Base-by-base conservation (phyloP, 2,888 invertebrate genomes). In the Gryllus longicercus region DNA sequence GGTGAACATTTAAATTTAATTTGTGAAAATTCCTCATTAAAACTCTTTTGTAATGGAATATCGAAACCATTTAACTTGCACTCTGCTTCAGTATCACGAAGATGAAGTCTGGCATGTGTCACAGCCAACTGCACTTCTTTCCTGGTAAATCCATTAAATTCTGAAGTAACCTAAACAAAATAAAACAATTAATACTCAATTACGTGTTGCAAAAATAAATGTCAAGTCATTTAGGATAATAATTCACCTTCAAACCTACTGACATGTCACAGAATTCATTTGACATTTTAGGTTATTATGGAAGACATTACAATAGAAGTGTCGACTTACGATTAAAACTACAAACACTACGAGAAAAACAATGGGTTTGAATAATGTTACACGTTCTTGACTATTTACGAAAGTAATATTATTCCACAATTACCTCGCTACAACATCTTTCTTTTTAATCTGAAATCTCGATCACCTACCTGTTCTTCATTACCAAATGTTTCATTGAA, bases 401-500 rank as follows among this genome's bases (percentile, higher is more conserved):
- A 8, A 38, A 5, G 38, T 38, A 38, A 8, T 38, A 38, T 38
- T 38, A 38, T 38, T 38, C 38, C 38, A 38, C 38, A 38, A 38
- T 38, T 38, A 38, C 38, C 38, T 8, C 38, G 38, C 38, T 38
- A 38, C 38, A 38, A 38, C 38, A 38, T 38, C 38, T 38, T 38
- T 38, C 38, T 38, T 38, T 38, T 38, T 38, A 38, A 38, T 38
- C 38, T 38, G n/a, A 63, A 63, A 4, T 14, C 63, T 74, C 23
- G 50, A 82, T 74, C 79, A 81, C 81, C 82, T 86, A 87, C 88
- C 86, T 88, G 86, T 83, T 87, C 87, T 84, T 85, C 86, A 84
- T 85, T 85, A 83, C 86, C 86, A 84, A 87, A 86, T 83, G 85
- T 85, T 83, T 86, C 85, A 84, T 86, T 86, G 85, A 87, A 87